Base-by-base conservation (phyloP, 92 coral and sea anemone species). In the Plumapathes pennacea region DNA sequence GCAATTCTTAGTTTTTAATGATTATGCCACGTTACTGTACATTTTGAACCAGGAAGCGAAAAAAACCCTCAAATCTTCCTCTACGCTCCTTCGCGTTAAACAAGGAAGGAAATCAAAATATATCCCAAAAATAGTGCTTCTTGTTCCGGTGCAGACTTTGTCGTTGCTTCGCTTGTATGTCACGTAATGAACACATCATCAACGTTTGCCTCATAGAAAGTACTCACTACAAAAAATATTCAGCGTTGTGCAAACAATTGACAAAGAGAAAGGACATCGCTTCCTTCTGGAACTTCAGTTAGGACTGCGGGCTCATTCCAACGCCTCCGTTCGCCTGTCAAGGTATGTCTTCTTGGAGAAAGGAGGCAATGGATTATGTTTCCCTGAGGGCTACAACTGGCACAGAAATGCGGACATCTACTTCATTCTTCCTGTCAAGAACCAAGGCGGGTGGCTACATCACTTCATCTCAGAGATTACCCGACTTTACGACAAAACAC, bases 401-500 rank as follows among this genome's bases (percentile, higher is more conserved):
- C 23, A 77, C 17, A 64, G 52, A 33, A 65, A 77, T 59, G 67
- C 68, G 40, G 69, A 70, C 19, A 44, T 77, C 22, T 77, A 77
- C 55, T 51, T 69, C 58, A 61, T 77, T 38, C 53, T 77, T 30
- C 74, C 84, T 46, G 84, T 69, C 5, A 77, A 77, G 37, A 69
- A 77, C 62, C 84, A 77, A 45, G 84, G 84, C 19, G 48, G 49
- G n/a, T 77, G 84, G 84, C 45, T 77, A 4, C 72, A 65, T 43
- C 84, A 77, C 47, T 77, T 77, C 47, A 54, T 57, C 17, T 56
- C 59, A 24, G 67, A 77, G 29, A 50, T 77, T 5, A 44, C 46
- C 29, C 53, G 45, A 40, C 59, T 69, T 55, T 57, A 72, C 10
- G 48, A 17, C 3, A 38, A 36, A 18, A 69, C 72, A 26, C 48